Conservation (phyloP, 2,888 invertebrate species). For the Tipula lateralis region DNA sequence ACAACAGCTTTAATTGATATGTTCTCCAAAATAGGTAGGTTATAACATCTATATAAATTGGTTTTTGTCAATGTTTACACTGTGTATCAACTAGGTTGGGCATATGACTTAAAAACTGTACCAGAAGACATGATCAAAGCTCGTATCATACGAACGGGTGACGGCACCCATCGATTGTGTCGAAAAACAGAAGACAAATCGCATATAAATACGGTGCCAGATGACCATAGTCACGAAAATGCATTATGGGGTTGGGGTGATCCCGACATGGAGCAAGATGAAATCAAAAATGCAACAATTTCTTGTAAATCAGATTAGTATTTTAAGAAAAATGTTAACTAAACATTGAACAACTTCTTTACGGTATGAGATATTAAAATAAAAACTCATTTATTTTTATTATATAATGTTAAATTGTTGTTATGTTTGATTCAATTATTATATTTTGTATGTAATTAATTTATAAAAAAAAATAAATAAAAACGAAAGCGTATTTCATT, state of each 20-base stretch:
- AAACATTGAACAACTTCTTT: too few species aligned
- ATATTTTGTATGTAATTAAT: neutral
- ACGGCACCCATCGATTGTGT: conserved; percentile 56
- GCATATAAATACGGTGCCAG: conserved; percentile 45
- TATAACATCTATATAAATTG: too few species aligned
- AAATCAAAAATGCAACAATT: conserved; percentile 52
- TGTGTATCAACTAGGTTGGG: conserved; percentile 58
- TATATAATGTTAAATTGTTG: neutral
- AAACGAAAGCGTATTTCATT: too few species aligned
- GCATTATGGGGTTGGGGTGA: conserved; percentile 81
- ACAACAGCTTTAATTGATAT: conserved; percentile 62
- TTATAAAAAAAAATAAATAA: too few species aligned
- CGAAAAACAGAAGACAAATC: conserved; percentile 40
- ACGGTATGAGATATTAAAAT: neutral
- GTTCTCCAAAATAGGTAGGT: conserved; percentile 66
- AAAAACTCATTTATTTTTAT: neutral
- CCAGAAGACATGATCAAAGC: conserved; percentile 63
- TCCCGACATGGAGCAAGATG: conserved; percentile 65
- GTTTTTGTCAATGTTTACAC: neutral
- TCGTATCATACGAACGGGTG: conserved; percentile 68
- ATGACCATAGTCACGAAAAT: conserved; percentile 49
- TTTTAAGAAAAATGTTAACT: neutral
- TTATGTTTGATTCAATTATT: neutral
- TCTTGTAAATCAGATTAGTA: neutral
- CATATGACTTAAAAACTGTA: conserved; percentile 80